Conservation (phyloP, 2,113 vertebrate genomes). For the Phaethon lepturus region DNA sequence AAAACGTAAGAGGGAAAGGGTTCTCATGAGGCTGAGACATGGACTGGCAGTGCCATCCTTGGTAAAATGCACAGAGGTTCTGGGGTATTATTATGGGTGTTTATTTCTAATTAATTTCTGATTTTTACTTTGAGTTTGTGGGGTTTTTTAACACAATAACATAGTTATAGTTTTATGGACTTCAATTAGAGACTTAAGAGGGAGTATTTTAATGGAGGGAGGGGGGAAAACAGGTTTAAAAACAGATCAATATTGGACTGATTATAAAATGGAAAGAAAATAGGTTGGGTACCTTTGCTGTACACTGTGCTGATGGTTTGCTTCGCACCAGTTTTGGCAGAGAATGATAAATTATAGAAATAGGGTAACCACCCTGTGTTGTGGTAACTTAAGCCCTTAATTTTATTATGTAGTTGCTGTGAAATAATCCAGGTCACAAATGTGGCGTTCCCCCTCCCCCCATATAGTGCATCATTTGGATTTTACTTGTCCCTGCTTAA, state of each 20-base stretch:
- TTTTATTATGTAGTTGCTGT: neutral
- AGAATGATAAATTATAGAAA: neutral
- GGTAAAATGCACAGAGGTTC: neutral
- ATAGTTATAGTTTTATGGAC: neutral
- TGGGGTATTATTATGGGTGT: neutral
- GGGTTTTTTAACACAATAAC: rapidly evolving
- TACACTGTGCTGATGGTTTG: neutral
- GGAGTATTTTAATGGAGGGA: neutral
- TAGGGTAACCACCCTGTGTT: neutral
- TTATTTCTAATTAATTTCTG: neutral
- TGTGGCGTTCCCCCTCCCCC: neutral
- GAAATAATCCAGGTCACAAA: neutral
- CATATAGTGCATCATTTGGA: neutral
- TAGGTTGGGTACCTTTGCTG: neutral
- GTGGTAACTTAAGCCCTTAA: neutral
- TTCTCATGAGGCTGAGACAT: neutral
- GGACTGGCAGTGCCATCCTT: neutral
- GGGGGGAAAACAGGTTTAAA: neutral
- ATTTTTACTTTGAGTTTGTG: neutral
- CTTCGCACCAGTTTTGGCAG: neutral
- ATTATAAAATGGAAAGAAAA: neutral
- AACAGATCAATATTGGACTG: neutral
- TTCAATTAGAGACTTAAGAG: neutral
- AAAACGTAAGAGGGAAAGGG: neutral
- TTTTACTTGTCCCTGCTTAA: neutral